A percentile compares a stretch with the other conserved stretches of the same genome.
Conservation (phyloP, 2,888 invertebrate genomes). For the Gandaritis pyraliata region DNA sequence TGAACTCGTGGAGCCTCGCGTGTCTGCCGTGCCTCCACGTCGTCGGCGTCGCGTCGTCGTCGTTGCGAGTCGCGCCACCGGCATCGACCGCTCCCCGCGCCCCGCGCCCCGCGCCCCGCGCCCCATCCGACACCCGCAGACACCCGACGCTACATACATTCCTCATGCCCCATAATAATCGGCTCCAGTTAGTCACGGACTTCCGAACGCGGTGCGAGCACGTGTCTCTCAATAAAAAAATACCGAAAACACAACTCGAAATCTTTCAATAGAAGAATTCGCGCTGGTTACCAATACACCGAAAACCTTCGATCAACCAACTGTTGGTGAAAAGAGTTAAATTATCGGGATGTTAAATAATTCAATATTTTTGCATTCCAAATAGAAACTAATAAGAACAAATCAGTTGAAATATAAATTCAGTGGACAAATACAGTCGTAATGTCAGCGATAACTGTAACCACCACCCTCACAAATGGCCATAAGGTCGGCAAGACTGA, state of each 20-base stretch:
- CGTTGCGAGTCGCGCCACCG: conserved; percentile 65
- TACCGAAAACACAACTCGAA: conserved; percentile 35
- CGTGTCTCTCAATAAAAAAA: conserved; percentile 40
- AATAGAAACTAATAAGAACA: conserved; percentile 29
- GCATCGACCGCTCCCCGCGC: conserved; percentile 59
- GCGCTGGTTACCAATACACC: conserved; percentile 41
- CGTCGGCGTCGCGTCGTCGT: conserved; percentile 54
- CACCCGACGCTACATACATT: conserved; percentile 57
- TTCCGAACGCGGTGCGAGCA: conserved; percentile 49
- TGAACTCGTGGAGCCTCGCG: conserved; percentile 73
- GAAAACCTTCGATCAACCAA: conserved; percentile 40
- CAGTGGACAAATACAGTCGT: conserved; percentile 45
- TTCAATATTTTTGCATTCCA: conserved; percentile 23
- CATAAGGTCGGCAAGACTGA: conserved; percentile 67
- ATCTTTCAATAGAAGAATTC: conserved; percentile 38
- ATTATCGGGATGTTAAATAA: conserved; percentile 4
- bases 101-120: conserved; percentile 45
- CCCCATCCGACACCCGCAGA: conserved; percentile 43
- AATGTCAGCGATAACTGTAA: conserved; percentile 75
- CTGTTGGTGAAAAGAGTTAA: conserved; percentile 27
- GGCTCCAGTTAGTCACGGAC: conserved; percentile 56
- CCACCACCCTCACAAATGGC: conserved; percentile 72
- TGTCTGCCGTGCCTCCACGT: conserved; percentile 81
- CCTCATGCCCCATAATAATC: conserved; percentile 52
- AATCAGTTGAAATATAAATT: conserved; percentile 33